Percentiles rank a stretch among this genome's conserved stretches.
phyloP scores from a whole-genome alignment of 2,797 vertebrate species.

The Sciurus carolinensis region DNA sequence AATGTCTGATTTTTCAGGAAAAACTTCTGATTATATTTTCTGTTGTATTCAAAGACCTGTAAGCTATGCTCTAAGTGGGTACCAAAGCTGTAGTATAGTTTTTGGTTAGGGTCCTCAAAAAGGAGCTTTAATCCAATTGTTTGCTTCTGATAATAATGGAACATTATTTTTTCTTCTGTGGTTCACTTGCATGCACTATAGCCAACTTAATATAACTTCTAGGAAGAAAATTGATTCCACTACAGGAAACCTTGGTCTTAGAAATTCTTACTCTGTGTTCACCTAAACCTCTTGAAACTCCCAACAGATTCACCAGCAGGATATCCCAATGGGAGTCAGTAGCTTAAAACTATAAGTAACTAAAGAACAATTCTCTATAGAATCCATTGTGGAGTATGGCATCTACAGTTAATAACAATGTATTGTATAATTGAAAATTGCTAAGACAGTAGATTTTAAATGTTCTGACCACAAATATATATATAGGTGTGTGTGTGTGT shows the following conservation, averaged over 20 bases:
- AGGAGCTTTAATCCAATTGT: neutral
- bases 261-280: neutral
- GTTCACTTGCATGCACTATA: neutral
- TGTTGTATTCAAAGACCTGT: neutral
- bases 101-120: neutral
- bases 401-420: neutral
- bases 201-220: neutral
- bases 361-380: neutral
- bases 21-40: neutral
- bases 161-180: neutral
- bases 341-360: neutral
- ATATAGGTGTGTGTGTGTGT: neutral
- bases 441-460: neutral
- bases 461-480: neutral
- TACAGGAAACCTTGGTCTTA: neutral
- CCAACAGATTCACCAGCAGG: neutral
- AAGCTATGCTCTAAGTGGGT: neutral
- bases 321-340: neutral
- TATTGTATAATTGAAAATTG: neutral
- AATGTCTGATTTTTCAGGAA: constrained; percentile 13
- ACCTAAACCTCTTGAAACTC: neutral
- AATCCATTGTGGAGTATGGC: neutral
- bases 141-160: neutral
- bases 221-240: neutral
- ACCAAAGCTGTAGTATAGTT: neutral